Evolutionary conservation across 2,113 vertebrate genomes (phyloP).

Genomic region (Ceyx cyanopectus): DNA sequence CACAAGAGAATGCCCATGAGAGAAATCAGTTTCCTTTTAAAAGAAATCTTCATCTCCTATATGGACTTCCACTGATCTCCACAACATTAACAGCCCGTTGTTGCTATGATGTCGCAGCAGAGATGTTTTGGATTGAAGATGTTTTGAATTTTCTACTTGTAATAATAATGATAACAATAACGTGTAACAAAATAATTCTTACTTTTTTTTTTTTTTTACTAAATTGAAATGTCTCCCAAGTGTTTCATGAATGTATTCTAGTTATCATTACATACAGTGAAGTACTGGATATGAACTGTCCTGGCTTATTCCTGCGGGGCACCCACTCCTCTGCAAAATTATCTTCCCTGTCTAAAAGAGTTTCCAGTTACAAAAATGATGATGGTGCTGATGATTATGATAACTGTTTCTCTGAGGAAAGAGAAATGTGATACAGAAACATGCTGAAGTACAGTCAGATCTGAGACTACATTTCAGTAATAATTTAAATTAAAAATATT

Average conservation of each 20-base stretch:
- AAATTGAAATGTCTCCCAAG: neutral
- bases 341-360: neutral
- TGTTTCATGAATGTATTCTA: neutral
- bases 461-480: neutral
- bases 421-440: neutral
- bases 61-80: neutral
- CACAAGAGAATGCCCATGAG: neutral
- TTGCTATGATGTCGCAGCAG: neutral
- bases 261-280: neutral
- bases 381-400: neutral
- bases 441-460: neutral
- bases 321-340: conserved; percentile 25
- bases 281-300: neutral
- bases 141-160: neutral
- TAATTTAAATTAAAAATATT: conserved; percentile 37
- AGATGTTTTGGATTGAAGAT: neutral
- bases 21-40: neutral
- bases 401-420: neutral
- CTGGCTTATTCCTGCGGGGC: conserved; percentile 11
- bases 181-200: neutral
- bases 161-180: neutral
- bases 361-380: neutral
- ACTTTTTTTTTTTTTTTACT: too few relatives aligned
- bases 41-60: neutral
- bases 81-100: neutral